Evolutionary conservation across 2,888 invertebrate species (phyloP).

Genomic region (Pristionchus mayeri): DNA sequence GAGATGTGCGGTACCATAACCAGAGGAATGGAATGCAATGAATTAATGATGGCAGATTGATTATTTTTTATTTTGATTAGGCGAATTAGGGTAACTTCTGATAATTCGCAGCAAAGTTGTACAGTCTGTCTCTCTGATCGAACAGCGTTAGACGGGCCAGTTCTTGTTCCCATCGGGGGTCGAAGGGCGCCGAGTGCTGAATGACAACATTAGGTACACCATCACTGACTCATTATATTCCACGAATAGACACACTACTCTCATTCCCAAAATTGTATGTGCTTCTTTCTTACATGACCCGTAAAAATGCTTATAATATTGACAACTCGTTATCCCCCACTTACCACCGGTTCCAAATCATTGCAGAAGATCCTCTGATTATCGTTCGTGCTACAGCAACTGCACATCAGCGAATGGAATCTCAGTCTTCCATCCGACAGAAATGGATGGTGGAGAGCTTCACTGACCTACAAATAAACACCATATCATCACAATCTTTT

Average conservation of each 20-base stretch:
- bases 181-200: constrained; percentile 89
- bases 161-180: constrained; percentile 96
- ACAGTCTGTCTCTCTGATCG: constrained; percentile 89
- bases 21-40: too few species aligned
- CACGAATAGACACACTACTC: too few species aligned
- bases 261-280: not conserved
- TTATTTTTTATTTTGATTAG: too few species aligned
- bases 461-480: constrained; percentile 82
- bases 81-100: too few species aligned
- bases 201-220: too few species aligned
- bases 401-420: constrained; percentile 99
- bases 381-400: constrained; percentile 84
- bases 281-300: not conserved
- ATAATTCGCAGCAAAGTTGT: constrained; percentile 84
- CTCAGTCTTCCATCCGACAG: constrained; percentile 96
- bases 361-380: constrained; percentile 61
- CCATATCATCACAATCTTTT: not conserved
- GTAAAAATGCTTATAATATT: too few species aligned
- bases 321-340: constrained; percentile 35
- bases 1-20: too few species aligned
- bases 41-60: too few species aligned
- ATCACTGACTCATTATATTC: not conserved
- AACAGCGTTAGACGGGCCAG: constrained; percentile 81
- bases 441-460: constrained; percentile 96
- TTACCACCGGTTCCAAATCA: constrained; percentile 70